These are phyloP conservation scores for Charaxes varanes DNA, from an alignment of 1,140 invertebrate genomes.

Conservation along the genomic window DNA sequence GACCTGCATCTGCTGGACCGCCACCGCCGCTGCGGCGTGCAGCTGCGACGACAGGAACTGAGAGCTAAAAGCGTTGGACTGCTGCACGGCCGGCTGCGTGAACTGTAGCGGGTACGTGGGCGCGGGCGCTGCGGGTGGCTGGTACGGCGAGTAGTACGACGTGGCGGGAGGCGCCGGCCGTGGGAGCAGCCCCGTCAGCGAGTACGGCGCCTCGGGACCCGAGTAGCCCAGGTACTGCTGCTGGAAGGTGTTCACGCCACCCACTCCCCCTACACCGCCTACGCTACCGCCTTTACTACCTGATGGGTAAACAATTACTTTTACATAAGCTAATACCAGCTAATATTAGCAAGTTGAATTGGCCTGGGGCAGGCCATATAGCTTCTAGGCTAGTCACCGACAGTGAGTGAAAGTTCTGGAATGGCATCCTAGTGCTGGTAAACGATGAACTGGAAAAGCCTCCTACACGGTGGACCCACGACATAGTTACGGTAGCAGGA, in stretches of 20 bases:
- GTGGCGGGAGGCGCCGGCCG: conserved; percentile 56
- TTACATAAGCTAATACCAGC: too few relatives aligned
- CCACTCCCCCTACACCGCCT: conserved; percentile 47
- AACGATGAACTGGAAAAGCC: too few relatives aligned
- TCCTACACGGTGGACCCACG: too few relatives aligned
- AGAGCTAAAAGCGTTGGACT: conserved; percentile 55
- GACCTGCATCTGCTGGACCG: conserved; percentile 66
- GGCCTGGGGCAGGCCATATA: conserved; percentile 54
- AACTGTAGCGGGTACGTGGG: conserved; percentile 64
- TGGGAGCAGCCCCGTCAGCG: conserved; percentile 53
- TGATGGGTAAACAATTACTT: too few relatives aligned
- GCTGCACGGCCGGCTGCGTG: conserved; percentile 46
- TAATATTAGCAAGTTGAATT: too few relatives aligned
- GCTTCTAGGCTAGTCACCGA: too few relatives aligned
- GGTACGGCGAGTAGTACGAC: conserved; percentile 62
- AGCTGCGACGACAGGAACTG: conserved; percentile 61
- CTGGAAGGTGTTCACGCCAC: conserved; percentile 59
- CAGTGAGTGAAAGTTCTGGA: too few relatives aligned
- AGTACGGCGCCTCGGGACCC: conserved; percentile 56
- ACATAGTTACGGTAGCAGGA: too few relatives aligned
- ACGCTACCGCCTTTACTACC: conserved; percentile 63
- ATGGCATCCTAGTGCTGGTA: too few relatives aligned
- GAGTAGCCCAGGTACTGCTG: conserved; percentile 69
- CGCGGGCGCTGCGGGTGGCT: conserved; percentile 54
- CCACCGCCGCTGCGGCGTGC: conserved; percentile 50